Conservation (phyloP, 64 coral and sea anemone species). For the Acropora yongei region DNA sequence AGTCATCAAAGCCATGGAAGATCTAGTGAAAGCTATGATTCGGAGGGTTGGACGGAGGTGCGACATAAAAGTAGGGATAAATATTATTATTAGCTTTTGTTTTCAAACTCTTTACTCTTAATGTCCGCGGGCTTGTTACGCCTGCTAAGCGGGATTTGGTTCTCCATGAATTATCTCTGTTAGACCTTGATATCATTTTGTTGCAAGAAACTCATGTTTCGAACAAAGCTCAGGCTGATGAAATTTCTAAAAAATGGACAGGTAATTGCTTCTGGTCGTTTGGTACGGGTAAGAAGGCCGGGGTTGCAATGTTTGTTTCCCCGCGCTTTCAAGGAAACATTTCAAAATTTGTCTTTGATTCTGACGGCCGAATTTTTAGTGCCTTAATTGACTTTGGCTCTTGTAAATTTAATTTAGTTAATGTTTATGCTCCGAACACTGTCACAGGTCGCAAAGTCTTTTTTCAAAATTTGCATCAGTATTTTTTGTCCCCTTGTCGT, state of each 20-base stretch:
- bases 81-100: no score
- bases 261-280: constrained; percentile 6
- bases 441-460: neutral
- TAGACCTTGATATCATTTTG: neutral
- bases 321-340: neutral
- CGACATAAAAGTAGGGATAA: neutral
- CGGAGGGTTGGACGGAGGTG: neutral
- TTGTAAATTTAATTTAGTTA: no score
- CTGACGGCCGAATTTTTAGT: no score
- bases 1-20: no score
- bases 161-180: neutral
- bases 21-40: no score
- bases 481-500: neutral
- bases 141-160: neutral
- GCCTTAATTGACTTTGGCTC: no score
- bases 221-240: neutral
- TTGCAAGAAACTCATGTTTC: constrained; percentile 1
- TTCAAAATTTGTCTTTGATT: neutral
- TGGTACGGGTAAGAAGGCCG: neutral
- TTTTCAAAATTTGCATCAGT: neutral
- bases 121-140: neutral
- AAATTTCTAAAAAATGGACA: neutral
- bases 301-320: neutral
- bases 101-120: no score
- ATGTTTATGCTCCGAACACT: no score